A percentile compares a stretch with the other conserved stretches of the same genome.
Evolutionary conservation across 2,113 vertebrate genomes (phyloP).

Genomic region (Amazona vittata): DNA sequence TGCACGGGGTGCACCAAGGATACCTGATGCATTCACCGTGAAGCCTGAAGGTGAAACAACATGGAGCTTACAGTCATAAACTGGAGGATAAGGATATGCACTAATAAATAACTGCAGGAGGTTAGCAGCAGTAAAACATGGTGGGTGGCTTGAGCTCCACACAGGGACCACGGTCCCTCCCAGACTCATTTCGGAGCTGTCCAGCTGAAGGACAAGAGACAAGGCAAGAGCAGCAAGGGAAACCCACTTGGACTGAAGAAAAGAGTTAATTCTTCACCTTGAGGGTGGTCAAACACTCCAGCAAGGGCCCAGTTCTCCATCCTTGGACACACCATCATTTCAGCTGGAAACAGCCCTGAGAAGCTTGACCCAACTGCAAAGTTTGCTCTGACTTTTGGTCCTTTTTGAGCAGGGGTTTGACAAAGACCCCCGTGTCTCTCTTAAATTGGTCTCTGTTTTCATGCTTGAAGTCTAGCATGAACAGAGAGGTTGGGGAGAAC

Average conservation of each 20-base stretch:
- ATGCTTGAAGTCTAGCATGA: not conserved
- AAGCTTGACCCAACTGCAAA: not conserved
- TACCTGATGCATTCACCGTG: not conserved
- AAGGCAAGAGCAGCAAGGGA: not conserved
- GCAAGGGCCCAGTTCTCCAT: not conserved
- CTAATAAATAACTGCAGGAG: accelerated
- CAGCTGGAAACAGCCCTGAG: not conserved
- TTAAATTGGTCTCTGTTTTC: not conserved
- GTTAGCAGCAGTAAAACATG: not conserved
- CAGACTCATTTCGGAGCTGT: accelerated
- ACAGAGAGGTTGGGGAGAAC: not conserved
- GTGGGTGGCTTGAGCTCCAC: not conserved
- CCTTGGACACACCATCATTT: not conserved
- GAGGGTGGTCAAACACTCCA: not conserved
- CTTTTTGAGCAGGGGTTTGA: not conserved
- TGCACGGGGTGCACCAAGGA: accelerated
- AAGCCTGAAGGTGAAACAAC: not conserved
- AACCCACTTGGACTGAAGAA: not conserved
- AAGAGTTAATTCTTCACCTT: not conserved
- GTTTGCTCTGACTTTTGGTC: not conserved
- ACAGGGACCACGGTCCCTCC: not conserved
- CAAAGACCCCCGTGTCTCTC: not conserved
- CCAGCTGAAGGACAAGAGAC: not conserved
- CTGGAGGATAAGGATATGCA: not conserved
- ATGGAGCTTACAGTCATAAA: not conserved